Percentiles rank a stretch among this genome's conserved stretches.
phyloP scores from a whole-genome alignment of 2,888 invertebrate species.

The Drosophila nr. perissopoda region DNA sequence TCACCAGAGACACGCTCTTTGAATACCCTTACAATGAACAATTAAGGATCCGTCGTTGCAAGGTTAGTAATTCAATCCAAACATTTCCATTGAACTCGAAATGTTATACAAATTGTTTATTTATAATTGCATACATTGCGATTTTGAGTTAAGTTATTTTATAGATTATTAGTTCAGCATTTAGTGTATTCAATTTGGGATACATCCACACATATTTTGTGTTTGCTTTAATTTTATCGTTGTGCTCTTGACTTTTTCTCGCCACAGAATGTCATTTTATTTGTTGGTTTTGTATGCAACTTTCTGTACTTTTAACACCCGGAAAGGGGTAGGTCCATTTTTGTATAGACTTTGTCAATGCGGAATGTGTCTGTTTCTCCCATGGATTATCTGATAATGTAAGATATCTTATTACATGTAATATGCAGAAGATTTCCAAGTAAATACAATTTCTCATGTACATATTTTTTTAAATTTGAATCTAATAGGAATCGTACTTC shows the following conservation, averaged over 20 bases:
- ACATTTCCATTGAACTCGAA: neutral
- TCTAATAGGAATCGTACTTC: neutral
- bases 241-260: conserved; percentile 9
- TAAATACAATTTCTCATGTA: neutral
- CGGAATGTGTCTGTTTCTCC: neutral
- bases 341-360: neutral
- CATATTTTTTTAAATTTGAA: neutral
- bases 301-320: neutral
- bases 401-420: neutral
- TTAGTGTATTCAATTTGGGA: neutral
- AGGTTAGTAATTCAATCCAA: neutral
- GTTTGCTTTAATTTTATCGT: conserved; percentile 2
- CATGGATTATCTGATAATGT: neutral
- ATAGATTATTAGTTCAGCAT: neutral
- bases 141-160: neutral
- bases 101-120: neutral
- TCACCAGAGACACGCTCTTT: conserved; percentile 27
- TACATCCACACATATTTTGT: neutral
- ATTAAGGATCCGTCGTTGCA: neutral
- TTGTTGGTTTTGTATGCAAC: conserved; percentile 15
- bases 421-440: neutral
- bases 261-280: conserved; percentile 28
- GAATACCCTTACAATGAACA: conserved; percentile 40
- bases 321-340: neutral
- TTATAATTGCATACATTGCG: neutral